Conservation (phyloP, 2,797 vertebrate genomes). For the Natrix natrix region DNA sequence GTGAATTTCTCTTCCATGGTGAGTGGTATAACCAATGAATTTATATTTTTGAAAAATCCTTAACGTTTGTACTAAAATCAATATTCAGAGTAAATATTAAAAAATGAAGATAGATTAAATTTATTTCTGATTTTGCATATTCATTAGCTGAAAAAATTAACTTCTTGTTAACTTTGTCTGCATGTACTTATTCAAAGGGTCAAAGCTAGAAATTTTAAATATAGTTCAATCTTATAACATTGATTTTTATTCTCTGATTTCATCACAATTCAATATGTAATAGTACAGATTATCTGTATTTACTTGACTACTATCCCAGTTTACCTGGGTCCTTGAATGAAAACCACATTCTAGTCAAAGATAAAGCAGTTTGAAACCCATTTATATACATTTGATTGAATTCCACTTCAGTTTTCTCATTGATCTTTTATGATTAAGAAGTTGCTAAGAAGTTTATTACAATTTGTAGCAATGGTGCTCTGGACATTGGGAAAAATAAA, state of each 20-base stretch:
- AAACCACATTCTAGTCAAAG: background rate
- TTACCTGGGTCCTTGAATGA: background rate
- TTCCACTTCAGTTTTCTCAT: background rate
- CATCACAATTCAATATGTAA: background rate
- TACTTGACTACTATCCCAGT: background rate
- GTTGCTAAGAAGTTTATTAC: background rate
- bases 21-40: slow-evolving; percentile 29
- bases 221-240: background rate
- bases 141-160: slow-evolving; percentile 26
- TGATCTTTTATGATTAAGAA: background rate
- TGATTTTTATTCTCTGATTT: background rate
- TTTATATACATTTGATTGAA: background rate
- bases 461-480: background rate
- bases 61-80: slow-evolving; percentile 8
- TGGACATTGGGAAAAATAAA: background rate
- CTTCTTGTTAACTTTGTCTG: background rate
- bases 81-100: slow-evolving; percentile 10
- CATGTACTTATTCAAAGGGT: background rate
- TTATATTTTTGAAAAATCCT: background rate
- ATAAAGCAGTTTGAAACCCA: background rate
- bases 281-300: background rate
- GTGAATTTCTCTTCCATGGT: slow-evolving; percentile 82
- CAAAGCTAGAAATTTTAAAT: background rate
- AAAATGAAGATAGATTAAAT: background rate
- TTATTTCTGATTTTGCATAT: slow-evolving; percentile 1